phyloP scores from a whole-genome alignment of 2,797 vertebrate species.

The Lerista edwardsae region DNA sequence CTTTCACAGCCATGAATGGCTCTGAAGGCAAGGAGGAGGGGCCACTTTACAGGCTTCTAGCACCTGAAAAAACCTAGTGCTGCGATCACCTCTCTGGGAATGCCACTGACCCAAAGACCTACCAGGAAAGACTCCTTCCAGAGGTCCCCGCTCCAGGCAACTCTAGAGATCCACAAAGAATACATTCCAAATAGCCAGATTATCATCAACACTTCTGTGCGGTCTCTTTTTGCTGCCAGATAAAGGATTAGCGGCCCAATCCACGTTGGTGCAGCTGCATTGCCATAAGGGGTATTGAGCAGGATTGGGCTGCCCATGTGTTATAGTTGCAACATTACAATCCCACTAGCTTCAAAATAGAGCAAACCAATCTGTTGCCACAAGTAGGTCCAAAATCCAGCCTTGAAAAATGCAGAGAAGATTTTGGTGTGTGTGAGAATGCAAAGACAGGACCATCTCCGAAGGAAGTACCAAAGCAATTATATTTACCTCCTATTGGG shows the following conservation, averaged over 20 bases:
- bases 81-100: no score
- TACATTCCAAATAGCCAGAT: background rate
- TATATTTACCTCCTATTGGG: constrained; percentile 67
- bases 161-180: background rate
- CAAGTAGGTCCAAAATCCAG: background rate
- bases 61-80: no score
- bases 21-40: no score
- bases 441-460: background rate
- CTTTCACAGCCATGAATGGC: no score
- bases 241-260: background rate
- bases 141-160: background rate
- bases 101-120: no score
- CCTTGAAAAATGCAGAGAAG: background rate
- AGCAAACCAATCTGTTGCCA: background rate
- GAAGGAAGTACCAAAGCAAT: background rate
- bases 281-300: no score
- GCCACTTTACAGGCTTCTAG: no score
- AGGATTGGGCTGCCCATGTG: no score
- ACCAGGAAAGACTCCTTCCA: no score
- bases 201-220: background rate
- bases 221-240: background rate
- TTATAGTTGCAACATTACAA: background rate
- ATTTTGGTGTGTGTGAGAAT: fast-evolving
- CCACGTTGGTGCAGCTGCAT: no score
- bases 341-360: background rate